Percentiles rank a stretch among this genome's conserved stretches.
Evolutionary conservation across 2,113 vertebrate species (phyloP).

Genomic region (Xiphorhynchus elegans): DNA sequence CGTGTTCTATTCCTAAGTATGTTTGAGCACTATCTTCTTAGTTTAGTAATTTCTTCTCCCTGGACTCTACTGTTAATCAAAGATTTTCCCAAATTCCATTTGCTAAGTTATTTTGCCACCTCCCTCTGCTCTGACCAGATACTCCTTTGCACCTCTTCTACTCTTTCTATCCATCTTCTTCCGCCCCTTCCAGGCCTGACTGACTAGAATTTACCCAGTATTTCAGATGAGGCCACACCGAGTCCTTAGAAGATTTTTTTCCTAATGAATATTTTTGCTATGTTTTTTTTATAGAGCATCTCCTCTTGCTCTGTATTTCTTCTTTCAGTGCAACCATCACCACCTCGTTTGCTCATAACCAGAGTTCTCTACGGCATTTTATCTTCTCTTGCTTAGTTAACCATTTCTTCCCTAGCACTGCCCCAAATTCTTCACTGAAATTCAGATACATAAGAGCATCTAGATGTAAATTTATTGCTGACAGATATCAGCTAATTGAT

Average conservation of each 20-base stretch:
- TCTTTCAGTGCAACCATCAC: background rate
- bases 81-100: background rate
- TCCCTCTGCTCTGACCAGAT: background rate
- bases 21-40: rapidly evolving
- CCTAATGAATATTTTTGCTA: background rate
- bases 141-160: background rate
- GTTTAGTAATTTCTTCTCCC: background rate
- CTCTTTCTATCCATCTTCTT: rapidly evolving
- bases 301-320: background rate
- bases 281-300: background rate
- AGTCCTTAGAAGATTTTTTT: background rate
- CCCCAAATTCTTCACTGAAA: background rate
- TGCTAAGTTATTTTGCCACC: background rate
- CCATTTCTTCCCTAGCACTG: background rate
- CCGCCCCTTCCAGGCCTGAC: rapidly evolving
- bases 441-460: background rate
- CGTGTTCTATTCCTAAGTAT: background rate
- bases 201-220: background rate
- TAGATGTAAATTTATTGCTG: background rate
- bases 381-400: background rate
- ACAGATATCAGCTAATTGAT: background rate
- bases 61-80: background rate
- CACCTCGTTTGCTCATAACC: background rate
- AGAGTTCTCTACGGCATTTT: background rate
- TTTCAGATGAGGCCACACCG: background rate